phyloP scores from a whole-genome alignment of 2,888 invertebrate species.

The Apeira syringaria region DNA sequence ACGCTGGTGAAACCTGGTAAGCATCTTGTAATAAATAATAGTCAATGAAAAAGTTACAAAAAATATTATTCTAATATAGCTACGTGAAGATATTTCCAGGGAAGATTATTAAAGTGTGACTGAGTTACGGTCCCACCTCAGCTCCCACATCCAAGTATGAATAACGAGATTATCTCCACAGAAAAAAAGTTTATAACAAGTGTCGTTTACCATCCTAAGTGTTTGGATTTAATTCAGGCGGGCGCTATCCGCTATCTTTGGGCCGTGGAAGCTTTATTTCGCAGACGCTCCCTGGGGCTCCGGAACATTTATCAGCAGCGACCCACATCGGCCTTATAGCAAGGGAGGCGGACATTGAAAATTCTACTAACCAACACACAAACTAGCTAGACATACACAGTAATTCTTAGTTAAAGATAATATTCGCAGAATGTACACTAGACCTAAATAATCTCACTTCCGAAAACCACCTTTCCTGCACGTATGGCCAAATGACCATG shows the following conservation, averaged over 20 bases:
- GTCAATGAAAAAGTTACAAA: no score
- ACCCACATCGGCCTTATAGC: slow-evolving; percentile 67
- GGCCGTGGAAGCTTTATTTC: slow-evolving; percentile 49
- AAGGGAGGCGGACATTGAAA: slow-evolving; percentile 15
- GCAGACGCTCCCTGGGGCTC: slow-evolving; percentile 56
- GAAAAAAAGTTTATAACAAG: slow-evolving; percentile 34
- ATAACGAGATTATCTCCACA: slow-evolving; percentile 30
- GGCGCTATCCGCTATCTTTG: slow-evolving; percentile 44
- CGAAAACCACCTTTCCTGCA: no score
- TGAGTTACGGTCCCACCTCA: slow-evolving; percentile 12
- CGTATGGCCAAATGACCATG: no score
- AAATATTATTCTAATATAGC: not conserved
- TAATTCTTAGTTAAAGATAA: no score
- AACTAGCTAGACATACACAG: no score
- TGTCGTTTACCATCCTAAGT: slow-evolving; percentile 43
- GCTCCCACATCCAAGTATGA: slow-evolving; percentile 19
- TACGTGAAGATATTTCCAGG: not conserved
- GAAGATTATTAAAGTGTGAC: slow-evolving; percentile 13
- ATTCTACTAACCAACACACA: no score
- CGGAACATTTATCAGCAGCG: slow-evolving; percentile 71
- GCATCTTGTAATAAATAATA: no score
- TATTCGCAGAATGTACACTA: no score
- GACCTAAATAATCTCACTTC: no score
- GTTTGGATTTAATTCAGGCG: slow-evolving; percentile 47
- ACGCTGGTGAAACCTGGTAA: no score